Conservation (phyloP, 2,797 vertebrate genomes). For the Erpetoichthys calabaricus region DNA sequence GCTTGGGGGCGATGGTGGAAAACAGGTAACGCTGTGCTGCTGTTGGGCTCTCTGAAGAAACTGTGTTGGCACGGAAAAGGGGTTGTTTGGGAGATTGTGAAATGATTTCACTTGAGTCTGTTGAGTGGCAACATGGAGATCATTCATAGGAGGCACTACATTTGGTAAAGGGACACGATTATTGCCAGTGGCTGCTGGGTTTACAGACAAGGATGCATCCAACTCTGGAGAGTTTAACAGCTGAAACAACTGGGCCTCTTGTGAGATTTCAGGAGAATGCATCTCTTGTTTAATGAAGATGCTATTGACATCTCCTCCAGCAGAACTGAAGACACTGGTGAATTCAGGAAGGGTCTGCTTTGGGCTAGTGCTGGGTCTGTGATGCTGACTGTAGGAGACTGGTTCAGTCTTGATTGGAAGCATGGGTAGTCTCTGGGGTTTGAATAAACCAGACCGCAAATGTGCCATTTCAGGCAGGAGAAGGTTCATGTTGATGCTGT, state of each 20-base stretch:
- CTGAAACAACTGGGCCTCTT: slow-evolving; percentile 80
- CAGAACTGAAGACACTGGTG: slow-evolving; percentile 66
- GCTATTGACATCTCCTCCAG: slow-evolving; percentile 49
- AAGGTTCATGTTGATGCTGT: slow-evolving; percentile 92
- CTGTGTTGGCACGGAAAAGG: slow-evolving; percentile 55
- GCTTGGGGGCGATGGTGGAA: slow-evolving; percentile 86
- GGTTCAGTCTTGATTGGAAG: slow-evolving; percentile 81
- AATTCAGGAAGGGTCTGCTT: slow-evolving; percentile 65
- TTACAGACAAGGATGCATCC: slow-evolving; percentile 59
- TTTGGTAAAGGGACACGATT: slow-evolving; percentile 54
- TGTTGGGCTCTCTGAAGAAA: slow-evolving; percentile 32
- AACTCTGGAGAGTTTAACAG: slow-evolving; percentile 80
- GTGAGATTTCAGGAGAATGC: slow-evolving; percentile 68
- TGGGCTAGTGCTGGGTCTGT: slow-evolving; percentile 45
- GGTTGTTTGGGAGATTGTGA: slow-evolving; percentile 43
- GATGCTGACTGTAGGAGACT: slow-evolving; percentile 62
- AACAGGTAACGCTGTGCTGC: slow-evolving; percentile 62
- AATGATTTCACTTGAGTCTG: slow-evolving; percentile 58
- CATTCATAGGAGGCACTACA: slow-evolving; percentile 54
- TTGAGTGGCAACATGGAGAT: slow-evolving; percentile 44
- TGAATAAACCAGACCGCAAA: slow-evolving; percentile 76
- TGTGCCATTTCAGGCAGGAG: slow-evolving; percentile 80
- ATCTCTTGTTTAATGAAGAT: slow-evolving; percentile 87
- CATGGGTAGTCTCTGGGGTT: slow-evolving; percentile 58
- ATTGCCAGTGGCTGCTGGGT: slow-evolving; percentile 60